Evolutionary conservation across 1,140 invertebrate species (phyloP).

Genomic region (Trachymyrmex septentrionalis): DNA sequence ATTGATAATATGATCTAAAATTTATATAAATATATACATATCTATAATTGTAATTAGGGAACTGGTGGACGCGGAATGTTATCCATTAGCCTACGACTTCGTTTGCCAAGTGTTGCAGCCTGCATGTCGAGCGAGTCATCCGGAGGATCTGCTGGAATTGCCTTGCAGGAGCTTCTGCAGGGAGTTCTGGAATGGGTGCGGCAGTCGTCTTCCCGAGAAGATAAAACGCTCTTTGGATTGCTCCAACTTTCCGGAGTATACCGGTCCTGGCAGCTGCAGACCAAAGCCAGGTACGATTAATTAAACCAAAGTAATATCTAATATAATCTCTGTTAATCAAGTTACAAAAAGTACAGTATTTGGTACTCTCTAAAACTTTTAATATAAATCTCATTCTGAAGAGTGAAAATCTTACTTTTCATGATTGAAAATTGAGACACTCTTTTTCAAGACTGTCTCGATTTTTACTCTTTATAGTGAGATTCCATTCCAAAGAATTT

Average conservation of each 20-base stretch:
- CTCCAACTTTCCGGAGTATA: slow-evolving; percentile 92
- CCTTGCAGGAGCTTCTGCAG: slow-evolving; percentile 95
- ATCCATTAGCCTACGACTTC: slow-evolving; percentile 93
- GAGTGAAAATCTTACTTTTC: too few species aligned
- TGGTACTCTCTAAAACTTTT: neutral
- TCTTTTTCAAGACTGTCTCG: too few species aligned
- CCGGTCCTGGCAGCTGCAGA: slow-evolving; percentile 90
- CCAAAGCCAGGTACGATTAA: slow-evolving; percentile 90
- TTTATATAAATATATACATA: neutral
- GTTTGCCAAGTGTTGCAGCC: slow-evolving; percentile 95
- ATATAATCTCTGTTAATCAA: neutral
- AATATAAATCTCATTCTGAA: too few species aligned
- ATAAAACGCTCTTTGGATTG: slow-evolving; percentile 92
- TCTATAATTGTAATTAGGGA: slow-evolving; percentile 87
- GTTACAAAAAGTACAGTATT: neutral
- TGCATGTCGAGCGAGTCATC: slow-evolving; percentile 87
- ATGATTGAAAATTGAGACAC: too few species aligned
- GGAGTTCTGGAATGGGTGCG: slow-evolving; percentile 94
- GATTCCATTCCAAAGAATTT: too few species aligned
- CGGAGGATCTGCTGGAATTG: slow-evolving; percentile 88
- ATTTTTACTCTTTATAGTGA: too few species aligned
- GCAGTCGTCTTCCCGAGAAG: slow-evolving; percentile 90
- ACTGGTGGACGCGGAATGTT: slow-evolving; percentile 95
- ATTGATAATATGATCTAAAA: slow-evolving; percentile 12
- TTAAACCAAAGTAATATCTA: neutral